Evolutionary conservation across 2,797 vertebrate genomes (phyloP).

Genomic region (Galagoides demidoff): DNA sequence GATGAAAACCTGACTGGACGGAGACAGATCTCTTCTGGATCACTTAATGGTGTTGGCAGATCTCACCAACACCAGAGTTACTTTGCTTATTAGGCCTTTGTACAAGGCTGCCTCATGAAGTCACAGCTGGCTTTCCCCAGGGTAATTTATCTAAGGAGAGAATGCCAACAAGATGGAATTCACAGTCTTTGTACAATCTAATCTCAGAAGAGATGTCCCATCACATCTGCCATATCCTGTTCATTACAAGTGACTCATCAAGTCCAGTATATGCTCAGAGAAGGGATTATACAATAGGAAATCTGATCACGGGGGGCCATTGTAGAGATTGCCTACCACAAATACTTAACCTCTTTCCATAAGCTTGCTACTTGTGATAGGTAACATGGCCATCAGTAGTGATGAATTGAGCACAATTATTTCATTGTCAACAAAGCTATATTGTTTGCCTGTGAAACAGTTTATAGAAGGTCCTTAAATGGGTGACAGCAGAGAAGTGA

Average conservation of each 20-base stretch:
- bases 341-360: neutral
- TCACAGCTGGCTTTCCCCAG: neutral
- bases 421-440: constrained; percentile 25
- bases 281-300: neutral
- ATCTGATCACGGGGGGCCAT: neutral
- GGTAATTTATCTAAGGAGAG: neutral
- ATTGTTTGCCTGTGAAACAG: constrained; percentile 34
- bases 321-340: neutral
- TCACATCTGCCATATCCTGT: neutral
- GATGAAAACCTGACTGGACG: neutral
- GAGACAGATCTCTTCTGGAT: neutral
- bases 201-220: neutral
- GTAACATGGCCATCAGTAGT: neutral
- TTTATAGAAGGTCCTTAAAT: constrained; percentile 36
- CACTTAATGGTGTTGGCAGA: neutral
- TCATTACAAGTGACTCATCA: constrained; percentile 29
- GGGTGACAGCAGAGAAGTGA: constrained; percentile 8
- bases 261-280: neutral
- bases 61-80: neutral
- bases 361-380: constrained; percentile 19
- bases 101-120: neutral
- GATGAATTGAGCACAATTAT: constrained; percentile 14
- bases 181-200: neutral
- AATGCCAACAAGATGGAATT: neutral
- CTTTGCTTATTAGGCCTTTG: neutral